Conservation (phyloP, 2,797 vertebrate species). For the Tolypeutes matacus region DNA sequence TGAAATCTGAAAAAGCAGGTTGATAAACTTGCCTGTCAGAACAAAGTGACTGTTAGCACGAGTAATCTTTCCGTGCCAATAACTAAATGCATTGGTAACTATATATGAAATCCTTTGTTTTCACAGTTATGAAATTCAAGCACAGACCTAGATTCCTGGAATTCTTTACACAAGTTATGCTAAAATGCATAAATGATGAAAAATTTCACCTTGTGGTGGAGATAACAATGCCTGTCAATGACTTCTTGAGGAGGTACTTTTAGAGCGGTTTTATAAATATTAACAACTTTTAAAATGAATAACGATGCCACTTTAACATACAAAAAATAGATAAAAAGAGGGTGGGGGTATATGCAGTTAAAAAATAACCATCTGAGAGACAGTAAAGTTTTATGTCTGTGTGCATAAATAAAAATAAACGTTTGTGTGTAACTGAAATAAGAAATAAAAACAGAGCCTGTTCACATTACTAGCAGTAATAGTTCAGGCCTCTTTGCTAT, state of each 20-base stretch:
- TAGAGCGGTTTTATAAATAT: constrained; percentile 2
- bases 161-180: constrained; percentile 91
- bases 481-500: background rate
- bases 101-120: constrained; percentile 74
- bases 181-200: constrained; percentile 92
- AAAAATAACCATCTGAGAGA: background rate
- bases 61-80: background rate
- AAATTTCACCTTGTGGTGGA: constrained; percentile 88
- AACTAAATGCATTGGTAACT: background rate
- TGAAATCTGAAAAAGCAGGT: constrained; percentile 42
- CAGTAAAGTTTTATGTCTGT: background rate
- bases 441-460: background rate
- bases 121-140: constrained; percentile 93
- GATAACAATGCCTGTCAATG: constrained; percentile 88
- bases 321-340: background rate
- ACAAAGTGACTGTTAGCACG: background rate
- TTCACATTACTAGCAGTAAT: background rate
- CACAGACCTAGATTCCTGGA: constrained; percentile 92
- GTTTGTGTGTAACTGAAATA: too few species aligned
- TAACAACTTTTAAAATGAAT: background rate
- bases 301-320: constrained; percentile 8
- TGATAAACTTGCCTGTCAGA: background rate
- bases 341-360: background rate
- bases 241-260: constrained; percentile 91
- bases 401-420: too few species aligned